Conservation (phyloP, 2,888 invertebrate genomes). For the Mechanitis messenoides region DNA sequence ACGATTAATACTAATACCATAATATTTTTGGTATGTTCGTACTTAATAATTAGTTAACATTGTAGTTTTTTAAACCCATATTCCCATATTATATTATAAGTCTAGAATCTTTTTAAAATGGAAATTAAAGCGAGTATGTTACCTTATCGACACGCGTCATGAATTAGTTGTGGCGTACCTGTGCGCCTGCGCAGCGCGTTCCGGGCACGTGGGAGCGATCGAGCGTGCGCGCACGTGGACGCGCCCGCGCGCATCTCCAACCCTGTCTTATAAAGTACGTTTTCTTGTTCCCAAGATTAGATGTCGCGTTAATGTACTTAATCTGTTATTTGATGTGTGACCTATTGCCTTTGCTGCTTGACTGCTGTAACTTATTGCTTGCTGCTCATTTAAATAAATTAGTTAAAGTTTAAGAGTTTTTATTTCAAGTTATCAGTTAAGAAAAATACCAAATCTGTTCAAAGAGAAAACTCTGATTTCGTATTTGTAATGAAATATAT, state of each 20-base stretch:
- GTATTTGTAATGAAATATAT: too few relatives aligned
- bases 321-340: conserved; percentile 8
- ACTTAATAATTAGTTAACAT: conserved; percentile 2
- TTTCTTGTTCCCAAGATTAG: conserved; percentile 35
- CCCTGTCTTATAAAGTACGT: conserved; percentile 36
- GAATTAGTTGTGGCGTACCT: conserved; percentile 37
- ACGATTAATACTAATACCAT: conserved; percentile 47
- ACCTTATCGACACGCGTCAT: conserved; percentile 40
- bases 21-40: neutral
- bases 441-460: too few relatives aligned
- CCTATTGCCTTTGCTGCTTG: neutral
- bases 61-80: neutral
- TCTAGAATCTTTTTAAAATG: conserved; percentile 33
- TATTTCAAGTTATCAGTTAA: neutral
- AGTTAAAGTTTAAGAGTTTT: too few relatives aligned
- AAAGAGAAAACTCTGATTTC: too few relatives aligned
- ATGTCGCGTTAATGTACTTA: neutral
- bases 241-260: conserved; percentile 43
- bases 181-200: conserved; percentile 39
- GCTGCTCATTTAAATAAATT: neutral
- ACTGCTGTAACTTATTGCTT: neutral
- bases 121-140: conserved; percentile 7
- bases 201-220: conserved; percentile 52
- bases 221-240: conserved; percentile 57
- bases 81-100: conserved; percentile 31